phyloP scores from a whole-genome alignment of 2,113 vertebrate species.

The Leucoraja erinaceus region DNA sequence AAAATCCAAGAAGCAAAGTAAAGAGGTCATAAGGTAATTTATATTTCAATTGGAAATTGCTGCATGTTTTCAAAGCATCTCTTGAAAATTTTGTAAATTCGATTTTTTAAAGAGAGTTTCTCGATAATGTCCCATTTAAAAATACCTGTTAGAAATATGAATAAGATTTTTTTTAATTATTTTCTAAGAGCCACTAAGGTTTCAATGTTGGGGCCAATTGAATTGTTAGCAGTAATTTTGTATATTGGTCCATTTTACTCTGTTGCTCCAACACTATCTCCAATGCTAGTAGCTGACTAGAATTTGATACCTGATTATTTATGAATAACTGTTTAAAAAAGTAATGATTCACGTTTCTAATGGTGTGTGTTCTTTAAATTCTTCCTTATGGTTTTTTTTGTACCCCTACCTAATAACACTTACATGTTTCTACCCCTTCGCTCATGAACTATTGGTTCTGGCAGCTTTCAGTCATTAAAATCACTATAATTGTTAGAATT shows the following conservation, averaged over 20 bases:
- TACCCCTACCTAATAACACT: background rate
- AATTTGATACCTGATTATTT: background rate
- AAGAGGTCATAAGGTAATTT: conserved; percentile 80
- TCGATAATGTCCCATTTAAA: background rate
- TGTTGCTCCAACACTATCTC: background rate
- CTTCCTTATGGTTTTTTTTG: background rate
- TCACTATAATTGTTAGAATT: no score
- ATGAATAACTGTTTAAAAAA: background rate
- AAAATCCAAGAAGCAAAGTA: conserved; percentile 89
- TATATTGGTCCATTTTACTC: background rate
- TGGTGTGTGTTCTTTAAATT: no score
- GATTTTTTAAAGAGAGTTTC: background rate
- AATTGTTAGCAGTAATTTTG: background rate
- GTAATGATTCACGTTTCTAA: background rate
- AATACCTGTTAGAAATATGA: background rate
- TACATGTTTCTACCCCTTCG: background rate
- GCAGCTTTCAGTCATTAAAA: no score
- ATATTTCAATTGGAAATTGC: background rate
- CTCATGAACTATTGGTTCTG: background rate
- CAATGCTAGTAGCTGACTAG: background rate
- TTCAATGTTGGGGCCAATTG: background rate
- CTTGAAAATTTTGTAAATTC: background rate
- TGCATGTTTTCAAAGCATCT: background rate
- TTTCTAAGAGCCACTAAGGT: background rate
- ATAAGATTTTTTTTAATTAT: background rate